These are phyloP conservation scores for Pachycephala philippinensis DNA, from an alignment of 2,113 vertebrate species.

Conservation along the genomic window DNA sequence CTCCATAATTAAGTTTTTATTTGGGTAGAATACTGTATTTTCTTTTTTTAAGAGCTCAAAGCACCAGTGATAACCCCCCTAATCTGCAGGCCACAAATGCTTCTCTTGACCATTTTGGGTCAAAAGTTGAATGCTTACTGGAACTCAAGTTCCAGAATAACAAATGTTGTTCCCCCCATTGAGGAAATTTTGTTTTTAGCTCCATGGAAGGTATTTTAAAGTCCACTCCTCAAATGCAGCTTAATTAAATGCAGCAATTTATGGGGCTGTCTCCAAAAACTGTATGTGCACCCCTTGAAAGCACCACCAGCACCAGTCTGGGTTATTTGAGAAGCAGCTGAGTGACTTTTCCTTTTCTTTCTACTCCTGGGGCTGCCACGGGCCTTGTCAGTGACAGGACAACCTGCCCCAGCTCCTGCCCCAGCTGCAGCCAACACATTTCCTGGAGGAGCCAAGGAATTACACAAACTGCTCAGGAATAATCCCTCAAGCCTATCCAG, in stretches of 20 bases:
- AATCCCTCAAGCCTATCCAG: neutral
- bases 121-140: neutral
- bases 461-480: neutral
- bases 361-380: neutral
- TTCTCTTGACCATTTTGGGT: neutral
- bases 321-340: neutral
- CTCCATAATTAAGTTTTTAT: neutral
- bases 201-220: neutral
- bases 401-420: neutral
- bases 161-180: neutral
- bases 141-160: neutral
- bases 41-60: neutral
- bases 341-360: neutral
- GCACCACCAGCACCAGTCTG: neutral
- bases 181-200: neutral
- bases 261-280: neutral
- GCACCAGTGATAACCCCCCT: neutral
- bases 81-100: neutral
- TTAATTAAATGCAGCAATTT: neutral
- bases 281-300: fast-evolving
- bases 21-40: neutral
- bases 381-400: neutral
- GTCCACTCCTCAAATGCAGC: neutral
- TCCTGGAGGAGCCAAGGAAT: neutral
- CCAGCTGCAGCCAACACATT: neutral